These are phyloP conservation scores for Lepilemur septentrionalis DNA, from an alignment of 2,797 vertebrate genomes.

Conservation along the genomic window DNA sequence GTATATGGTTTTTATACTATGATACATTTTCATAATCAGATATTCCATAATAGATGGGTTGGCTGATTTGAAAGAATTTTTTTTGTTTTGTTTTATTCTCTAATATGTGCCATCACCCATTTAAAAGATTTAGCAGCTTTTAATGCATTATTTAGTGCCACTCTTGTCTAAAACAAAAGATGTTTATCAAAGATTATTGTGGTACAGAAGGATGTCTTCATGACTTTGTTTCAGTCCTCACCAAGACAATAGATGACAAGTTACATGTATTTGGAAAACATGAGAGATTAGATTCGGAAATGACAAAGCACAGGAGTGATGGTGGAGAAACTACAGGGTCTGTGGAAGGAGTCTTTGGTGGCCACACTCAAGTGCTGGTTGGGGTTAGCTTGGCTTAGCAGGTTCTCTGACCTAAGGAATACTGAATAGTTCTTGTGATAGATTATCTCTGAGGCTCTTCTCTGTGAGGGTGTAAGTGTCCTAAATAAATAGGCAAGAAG, in stretches of 20 bases:
- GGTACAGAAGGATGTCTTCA: neutral
- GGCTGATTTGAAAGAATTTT: neutral
- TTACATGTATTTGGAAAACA: neutral
- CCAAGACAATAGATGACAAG: neutral
- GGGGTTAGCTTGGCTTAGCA: neutral
- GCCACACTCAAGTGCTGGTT: neutral
- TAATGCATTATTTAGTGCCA: neutral
- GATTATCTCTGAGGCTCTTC: neutral
- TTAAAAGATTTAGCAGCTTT: neutral
- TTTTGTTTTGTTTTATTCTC: neutral
- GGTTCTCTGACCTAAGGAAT: neutral
- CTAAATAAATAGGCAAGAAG: neutral
- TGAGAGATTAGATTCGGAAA: neutral
- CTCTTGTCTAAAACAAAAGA: neutral
- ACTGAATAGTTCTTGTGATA: neutral
- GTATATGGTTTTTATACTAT: neutral
- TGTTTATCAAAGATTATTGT: neutral
- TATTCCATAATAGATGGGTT: neutral
- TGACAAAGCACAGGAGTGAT: neutral
- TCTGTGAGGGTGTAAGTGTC: neutral
- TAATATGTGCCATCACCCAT: neutral
- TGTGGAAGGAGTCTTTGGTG: neutral
- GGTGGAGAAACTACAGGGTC: neutral
- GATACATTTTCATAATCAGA: neutral
- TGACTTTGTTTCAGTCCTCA: neutral